Evolutionary conservation across 1,140 invertebrate genomes (phyloP), one percentile per base, ranked within the genome.

Genomic region (Drosophila leontia): DNA sequence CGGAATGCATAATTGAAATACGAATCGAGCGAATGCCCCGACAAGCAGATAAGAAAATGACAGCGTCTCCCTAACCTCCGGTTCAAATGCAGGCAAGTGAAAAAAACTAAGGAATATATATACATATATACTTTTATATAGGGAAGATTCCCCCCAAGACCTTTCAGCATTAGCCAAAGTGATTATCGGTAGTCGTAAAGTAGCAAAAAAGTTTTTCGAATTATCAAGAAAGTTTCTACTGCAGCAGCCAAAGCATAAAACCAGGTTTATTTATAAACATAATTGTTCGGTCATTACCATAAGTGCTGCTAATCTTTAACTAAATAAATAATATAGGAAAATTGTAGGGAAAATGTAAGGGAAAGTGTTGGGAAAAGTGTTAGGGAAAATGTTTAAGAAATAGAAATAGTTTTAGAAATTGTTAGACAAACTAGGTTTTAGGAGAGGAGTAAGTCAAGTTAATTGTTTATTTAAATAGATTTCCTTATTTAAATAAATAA

Each of bases 1-100:
- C 79, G 79, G 82, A 86, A 86, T 86, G 82, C 82, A 86, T 86
- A 86, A 86, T 86, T 86, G 82, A 86, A 87, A 79, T 86, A 64
- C 79, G 82, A 79, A 76, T 64, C 70, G 70, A 63, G 55, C 56
- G 74, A 70, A 48, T 71, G 65, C 51, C 65, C 65, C 65, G 69
- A 58, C 69, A 71, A 70, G 51, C 51, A 71, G 69, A 71, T 71
- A 71, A 71, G 68, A 57, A 69, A 71, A 70, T 48, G 67, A 68
- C 48, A 32, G 32, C 35, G 64, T 41, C 51, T 39, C 58, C 60
- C 42, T 62, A 50, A 26, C 47, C 67, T 63, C 65, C 19, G 64
- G 39, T 48, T 42, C 48, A 57, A 37, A 44, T 55, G 64, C 62
- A 69, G 15, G 48, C 11, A 44, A 11, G 63, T 45, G 32, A n/a